Evolutionary conservation across 92 coral and sea anemone species (phyloP).

Genomic region (Palythoa caribaeorum): DNA sequence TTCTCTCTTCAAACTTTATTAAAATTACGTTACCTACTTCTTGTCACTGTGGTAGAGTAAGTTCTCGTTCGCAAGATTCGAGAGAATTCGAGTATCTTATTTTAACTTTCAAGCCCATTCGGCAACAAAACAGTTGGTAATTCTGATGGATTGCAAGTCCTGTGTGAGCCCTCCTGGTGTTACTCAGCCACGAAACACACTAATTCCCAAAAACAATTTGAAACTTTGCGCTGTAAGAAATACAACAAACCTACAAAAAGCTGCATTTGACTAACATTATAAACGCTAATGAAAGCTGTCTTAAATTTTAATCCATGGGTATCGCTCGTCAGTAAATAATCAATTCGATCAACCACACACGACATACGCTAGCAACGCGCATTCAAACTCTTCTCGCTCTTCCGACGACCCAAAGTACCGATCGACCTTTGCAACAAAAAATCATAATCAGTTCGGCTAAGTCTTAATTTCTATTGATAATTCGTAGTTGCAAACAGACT

Average conservation of each 20-base stretch:
- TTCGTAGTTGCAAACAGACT: background rate
- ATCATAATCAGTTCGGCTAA: background rate
- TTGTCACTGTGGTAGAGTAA: too few relatives aligned
- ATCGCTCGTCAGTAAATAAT: too few relatives aligned
- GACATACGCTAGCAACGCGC: too few relatives aligned
- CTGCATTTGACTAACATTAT: background rate
- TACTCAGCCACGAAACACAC: background rate
- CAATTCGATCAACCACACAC: too few relatives aligned
- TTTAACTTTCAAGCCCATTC: too few relatives aligned
- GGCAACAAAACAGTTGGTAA: background rate
- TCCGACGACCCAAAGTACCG: too few relatives aligned
- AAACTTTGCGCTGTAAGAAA: background rate
- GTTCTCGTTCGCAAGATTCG: too few relatives aligned
- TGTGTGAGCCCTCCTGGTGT: background rate
- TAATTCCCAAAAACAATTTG: background rate
- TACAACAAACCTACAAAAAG: background rate
- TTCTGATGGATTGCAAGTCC: background rate
- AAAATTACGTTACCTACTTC: too few relatives aligned
- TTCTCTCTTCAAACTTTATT: background rate
- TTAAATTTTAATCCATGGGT: too few relatives aligned
- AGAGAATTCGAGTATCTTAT: background rate
- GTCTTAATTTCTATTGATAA: conserved; percentile 1
- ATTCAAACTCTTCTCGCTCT: too few relatives aligned
- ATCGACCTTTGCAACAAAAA: too few relatives aligned
- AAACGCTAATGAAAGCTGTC: too few relatives aligned